Percentiles rank a stretch among this genome's conserved stretches.
Conservation (phyloP, 2,113 vertebrate species). For the Micronycteris hirsuta region DNA sequence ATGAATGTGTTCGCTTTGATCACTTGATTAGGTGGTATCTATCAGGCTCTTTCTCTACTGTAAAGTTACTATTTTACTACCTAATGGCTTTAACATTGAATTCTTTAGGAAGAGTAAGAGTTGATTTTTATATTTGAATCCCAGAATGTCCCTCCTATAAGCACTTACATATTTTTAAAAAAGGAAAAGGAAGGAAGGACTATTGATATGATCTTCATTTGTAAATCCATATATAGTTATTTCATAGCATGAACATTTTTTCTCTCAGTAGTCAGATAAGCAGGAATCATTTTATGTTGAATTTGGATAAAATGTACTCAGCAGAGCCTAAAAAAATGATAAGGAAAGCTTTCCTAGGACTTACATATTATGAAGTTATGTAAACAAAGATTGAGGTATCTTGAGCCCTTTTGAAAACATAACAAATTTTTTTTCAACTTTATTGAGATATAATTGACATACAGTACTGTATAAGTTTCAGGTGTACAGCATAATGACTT, state of each 20-base stretch:
- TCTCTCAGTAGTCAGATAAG: neutral
- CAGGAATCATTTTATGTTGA: neutral
- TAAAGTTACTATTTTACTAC: neutral
- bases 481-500: neutral
- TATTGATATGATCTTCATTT: neutral
- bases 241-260: neutral
- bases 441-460: neutral
- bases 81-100: neutral
- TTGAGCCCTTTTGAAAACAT: conserved; percentile 33
- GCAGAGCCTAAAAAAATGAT: neutral
- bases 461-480: neutral
- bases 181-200: neutral
- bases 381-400: neutral
- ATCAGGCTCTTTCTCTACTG: neutral
- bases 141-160: neutral
- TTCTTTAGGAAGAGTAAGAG: neutral
- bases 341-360: neutral
- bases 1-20: neutral
- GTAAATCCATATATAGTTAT: neutral
- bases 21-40: neutral
- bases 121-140: neutral
- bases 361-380: neutral
- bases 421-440: neutral
- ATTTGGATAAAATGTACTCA: conserved; percentile 11
- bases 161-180: neutral